Base-by-base conservation (phyloP, 2,797 vertebrate species). In the Gymnothorax javanicus region DNA sequence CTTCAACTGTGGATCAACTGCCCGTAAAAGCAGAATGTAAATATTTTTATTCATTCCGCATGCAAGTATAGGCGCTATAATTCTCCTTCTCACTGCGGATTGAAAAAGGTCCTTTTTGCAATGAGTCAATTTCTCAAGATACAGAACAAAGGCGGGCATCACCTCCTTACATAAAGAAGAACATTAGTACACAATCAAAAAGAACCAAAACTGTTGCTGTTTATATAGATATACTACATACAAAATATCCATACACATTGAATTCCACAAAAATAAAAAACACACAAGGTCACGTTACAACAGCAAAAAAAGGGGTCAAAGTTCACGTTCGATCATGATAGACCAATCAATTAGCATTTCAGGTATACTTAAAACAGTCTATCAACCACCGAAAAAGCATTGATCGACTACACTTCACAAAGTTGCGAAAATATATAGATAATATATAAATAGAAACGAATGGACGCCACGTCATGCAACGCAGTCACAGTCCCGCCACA, bases 381-480 rank as follows among this genome's bases (percentile, higher is more conserved):
- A 95, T 91, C 93, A 93, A 93, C 93, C 93, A 94, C 85, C 84
- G 94, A 91, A 93, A 91, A 93, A 92, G 93, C 91, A 89, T 91
- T 71, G 75, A 91, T 92, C 92, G 91, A 95, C 92, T 91, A 91
- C 94, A 96, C 95, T 94, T 89, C 94, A 96, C 93, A 93, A 91
- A 94, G 93, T 95, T 93, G 92, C 93, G 94, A 93, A 93, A 93
- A 92, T 93, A 92, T 89, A 93, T 94, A 64, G 15, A 64, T 20
- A 93, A 90, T 86, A 91, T 84, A 90, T 82, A 91, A 90, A 90
- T 86, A 94, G 89, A 95, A 93, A 95, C 93, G 91, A 93, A 92
- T 93, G 91, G 93, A 96, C 91, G 93, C 91, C 95, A 96, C 92
- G 92, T 95, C 96, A 97, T 97, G 96, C 96, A 96, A 96, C 94